phyloP scores from a whole-genome alignment of 2,797 vertebrate species.

The Scolopax bukidnonensis region DNA sequence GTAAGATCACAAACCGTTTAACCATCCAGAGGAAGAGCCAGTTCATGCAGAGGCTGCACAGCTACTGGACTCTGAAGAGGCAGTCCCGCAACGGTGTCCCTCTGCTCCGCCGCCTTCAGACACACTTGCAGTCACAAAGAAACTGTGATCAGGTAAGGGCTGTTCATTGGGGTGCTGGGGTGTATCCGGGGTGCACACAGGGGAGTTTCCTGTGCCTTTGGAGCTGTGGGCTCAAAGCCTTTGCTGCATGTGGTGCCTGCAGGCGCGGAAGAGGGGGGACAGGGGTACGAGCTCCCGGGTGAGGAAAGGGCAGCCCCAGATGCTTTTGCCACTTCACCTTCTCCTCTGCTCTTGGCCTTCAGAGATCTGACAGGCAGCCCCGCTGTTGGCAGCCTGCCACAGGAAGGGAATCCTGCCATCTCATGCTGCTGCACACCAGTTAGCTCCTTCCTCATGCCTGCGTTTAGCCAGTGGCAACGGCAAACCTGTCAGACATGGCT shows the following conservation, averaged over 20 bases:
- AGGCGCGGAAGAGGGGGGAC: neutral
- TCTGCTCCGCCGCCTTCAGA: conserved; percentile 94
- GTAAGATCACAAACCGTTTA: conserved; percentile 96
- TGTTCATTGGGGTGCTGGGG: neutral
- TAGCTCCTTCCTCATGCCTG: neutral
- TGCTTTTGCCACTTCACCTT: conserved; percentile 38
- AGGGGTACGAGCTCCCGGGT: neutral
- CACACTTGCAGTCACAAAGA: conserved; percentile 96
- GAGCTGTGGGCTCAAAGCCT: neutral
- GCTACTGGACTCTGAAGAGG: conserved; percentile 98
- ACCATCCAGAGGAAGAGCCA: conserved; percentile 97
- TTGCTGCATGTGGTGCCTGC: neutral
- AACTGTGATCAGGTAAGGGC: conserved; percentile 86
- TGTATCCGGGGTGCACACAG: neutral
- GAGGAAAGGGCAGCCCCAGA: neutral
- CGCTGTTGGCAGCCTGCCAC: neutral
- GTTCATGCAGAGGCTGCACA: conserved; percentile 99
- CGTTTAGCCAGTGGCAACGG: neutral
- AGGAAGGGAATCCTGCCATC: conserved; percentile 14
- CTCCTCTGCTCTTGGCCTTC: neutral
- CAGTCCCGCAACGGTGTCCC: conserved; percentile 98
- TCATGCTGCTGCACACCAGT: neutral
- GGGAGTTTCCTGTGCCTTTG: neutral
- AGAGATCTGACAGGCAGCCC: neutral
- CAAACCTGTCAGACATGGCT: neutral